Base-by-base conservation (phyloP, 1,140 invertebrate genomes). In the Achroia grisella region DNA sequence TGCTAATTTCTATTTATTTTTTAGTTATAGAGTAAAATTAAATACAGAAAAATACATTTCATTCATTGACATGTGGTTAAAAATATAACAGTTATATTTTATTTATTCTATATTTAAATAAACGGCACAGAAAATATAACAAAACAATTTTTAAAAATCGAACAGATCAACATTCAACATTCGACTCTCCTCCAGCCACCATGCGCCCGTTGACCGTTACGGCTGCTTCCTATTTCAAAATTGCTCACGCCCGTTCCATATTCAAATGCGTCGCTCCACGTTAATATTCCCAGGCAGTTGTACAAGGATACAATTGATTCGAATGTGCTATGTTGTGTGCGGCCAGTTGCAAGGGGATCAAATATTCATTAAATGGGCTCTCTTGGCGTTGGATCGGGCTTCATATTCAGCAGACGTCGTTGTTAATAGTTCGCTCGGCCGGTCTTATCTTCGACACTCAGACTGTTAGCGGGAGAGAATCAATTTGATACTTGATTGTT, bases 341-440 rank as follows among this genome's bases (percentile, higher is more conserved):
- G 52, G 61, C 58, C 56, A 62, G 58, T 59, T 75, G 65, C 71
- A 71, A 58, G 57, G 48, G 44, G 65, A 74, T 77, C 73, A 71
- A 80, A 78, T 74, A 80, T 80, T 80, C 73, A 80, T 80, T 78
- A 80, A 72, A 75, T 66, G 57, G 69, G 60, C 59, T 41, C 62
- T 56, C 54, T 54, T 60, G 53, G 53, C 48, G 50, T 42, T 53
- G 52, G 53, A n/a, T 54, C 57, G 54, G 56, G 60, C 57, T 78
- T 72, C 71, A 74, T 77, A 81, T 81, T 78, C 74, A 70, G 49
- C 48, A 63, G 67, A 66, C 73, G 65, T 68, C 57, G 56, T 62
- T 75, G 69, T 76, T 82, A 82, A 79, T 79, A 82, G 75, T 69
- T 74, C 69, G 63, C 62, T 54, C 60, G 60, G 59, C 59, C 60